Evolutionary conservation across 2,888 invertebrate genomes (phyloP), one percentile per base, ranked within the genome.

Genomic region (Dasysyrphus albostriatus): DNA sequence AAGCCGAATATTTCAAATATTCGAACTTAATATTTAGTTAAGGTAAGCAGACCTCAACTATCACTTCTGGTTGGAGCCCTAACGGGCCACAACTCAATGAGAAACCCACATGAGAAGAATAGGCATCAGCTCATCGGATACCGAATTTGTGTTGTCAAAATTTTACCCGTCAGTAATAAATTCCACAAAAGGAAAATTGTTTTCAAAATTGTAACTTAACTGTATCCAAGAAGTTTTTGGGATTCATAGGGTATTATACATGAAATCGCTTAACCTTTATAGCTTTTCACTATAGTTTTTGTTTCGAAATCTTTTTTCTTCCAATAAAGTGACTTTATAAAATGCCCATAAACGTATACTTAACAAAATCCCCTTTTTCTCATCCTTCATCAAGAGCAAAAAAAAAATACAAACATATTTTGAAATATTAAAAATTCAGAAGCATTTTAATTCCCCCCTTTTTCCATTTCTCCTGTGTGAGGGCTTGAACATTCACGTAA

Each of bases 351-450:
- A 78, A 78, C 34, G 69, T 56, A 24, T 24, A 39, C 1, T n/a
- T 47, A 19, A 34, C 44, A 8, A 49, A 34, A 12, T 14, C 58
- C 29, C 12, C 32, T 47, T 49, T 37, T 34, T 6, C 37, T 19
- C 61, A 42, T 14, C 44, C 32, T 2, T 24, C 24, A 24, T 24
- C 6, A 42, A 42, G 10, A 16, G 12, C 24, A 12, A 12, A 14
- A 63, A 49, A 59, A 29, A 63, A 59, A 39, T 19, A n/a, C n/a
- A n/a, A 44, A 63, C 77, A 73, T 81, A 24, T 82, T 84, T 77
- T 74, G 49, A 82, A 85, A 85, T 87, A 87, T 87, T 87, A 87
- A 87, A 87, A 87, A 87, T 83, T 78, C 87, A 87, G 83, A 87
- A 82, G 78, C 77, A 82, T 81, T 84, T 81, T 51, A 73, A 74